Percentiles rank a stretch among this genome's conserved stretches.
phyloP scores from a whole-genome alignment of 2,797 vertebrate genomes.

The Acanthurus leucopareius region DNA sequence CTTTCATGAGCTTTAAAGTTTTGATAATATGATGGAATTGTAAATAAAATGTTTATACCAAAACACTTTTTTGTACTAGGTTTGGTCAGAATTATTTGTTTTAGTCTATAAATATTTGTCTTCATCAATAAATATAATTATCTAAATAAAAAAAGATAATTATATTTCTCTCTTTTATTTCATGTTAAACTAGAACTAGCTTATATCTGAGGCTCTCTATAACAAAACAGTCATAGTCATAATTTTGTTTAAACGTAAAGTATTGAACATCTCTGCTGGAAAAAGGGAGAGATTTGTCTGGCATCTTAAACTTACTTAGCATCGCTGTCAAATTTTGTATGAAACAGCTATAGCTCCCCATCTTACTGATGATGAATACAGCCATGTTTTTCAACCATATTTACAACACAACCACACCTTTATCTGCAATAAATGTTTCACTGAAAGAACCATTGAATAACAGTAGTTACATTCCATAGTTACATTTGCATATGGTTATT shows the following conservation, averaged over 20 bases:
- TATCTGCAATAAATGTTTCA: background rate
- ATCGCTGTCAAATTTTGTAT: too few relatives aligned
- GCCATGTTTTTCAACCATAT: background rate
- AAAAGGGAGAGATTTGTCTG: background rate
- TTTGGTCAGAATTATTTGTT: too few relatives aligned
- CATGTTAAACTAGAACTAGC: background rate
- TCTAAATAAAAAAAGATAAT: too few relatives aligned
- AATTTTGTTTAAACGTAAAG: background rate
- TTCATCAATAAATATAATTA: too few relatives aligned
- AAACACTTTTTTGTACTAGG: too few relatives aligned
- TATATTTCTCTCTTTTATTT: too few relatives aligned
- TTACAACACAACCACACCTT: background rate
- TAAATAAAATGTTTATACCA: too few relatives aligned
- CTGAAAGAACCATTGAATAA: background rate
- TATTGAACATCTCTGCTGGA: background rate
- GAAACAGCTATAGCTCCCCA: too few relatives aligned
- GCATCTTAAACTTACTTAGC: background rate
- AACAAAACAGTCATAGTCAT: background rate
- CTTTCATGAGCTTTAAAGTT: too few relatives aligned
- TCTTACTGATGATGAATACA: background rate
- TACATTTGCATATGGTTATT: background rate
- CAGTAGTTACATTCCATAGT: background rate
- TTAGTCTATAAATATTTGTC: too few relatives aligned
- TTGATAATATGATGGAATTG: too few relatives aligned
- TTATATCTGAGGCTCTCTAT: background rate